phyloP scores from a whole-genome alignment of 2,797 vertebrate species.

The Otolemur crassicaudatus region DNA sequence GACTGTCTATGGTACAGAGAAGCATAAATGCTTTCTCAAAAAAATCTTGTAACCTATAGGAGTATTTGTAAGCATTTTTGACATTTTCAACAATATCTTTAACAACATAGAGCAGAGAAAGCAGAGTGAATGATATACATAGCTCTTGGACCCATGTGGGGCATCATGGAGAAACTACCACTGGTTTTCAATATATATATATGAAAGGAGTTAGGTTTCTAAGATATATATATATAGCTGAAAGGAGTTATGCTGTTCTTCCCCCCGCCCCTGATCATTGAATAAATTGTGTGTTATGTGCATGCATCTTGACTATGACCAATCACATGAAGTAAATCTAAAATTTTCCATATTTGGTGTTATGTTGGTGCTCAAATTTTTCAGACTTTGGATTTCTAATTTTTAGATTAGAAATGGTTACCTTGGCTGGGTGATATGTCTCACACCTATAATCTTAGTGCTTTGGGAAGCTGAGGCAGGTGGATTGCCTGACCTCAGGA shows the following conservation, averaged over 20 bases:
- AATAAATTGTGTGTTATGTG: background rate
- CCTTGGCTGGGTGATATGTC: no score
- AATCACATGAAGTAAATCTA: background rate
- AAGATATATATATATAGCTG: no score
- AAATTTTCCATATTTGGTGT: background rate
- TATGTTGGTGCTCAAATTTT: background rate
- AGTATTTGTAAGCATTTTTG: background rate
- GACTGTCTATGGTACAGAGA: background rate
- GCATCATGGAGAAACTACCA: background rate
- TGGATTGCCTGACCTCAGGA: no score
- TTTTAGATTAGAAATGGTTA: background rate
- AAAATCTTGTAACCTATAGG: background rate
- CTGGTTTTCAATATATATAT: background rate
- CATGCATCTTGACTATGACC: background rate
- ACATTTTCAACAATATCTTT: background rate
- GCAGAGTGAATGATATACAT: background rate
- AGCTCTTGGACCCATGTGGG: background rate
- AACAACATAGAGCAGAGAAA: background rate
- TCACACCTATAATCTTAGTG: no score
- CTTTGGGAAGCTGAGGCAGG: no score
- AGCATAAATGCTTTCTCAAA: background rate
- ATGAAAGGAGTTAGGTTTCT: no score
- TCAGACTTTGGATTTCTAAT: background rate
- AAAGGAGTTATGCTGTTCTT: background rate
- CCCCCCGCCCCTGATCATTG: background rate